phyloP scores from a whole-genome alignment of 2,797 vertebrate species.

The Cynodonichthys magdalenae region DNA sequence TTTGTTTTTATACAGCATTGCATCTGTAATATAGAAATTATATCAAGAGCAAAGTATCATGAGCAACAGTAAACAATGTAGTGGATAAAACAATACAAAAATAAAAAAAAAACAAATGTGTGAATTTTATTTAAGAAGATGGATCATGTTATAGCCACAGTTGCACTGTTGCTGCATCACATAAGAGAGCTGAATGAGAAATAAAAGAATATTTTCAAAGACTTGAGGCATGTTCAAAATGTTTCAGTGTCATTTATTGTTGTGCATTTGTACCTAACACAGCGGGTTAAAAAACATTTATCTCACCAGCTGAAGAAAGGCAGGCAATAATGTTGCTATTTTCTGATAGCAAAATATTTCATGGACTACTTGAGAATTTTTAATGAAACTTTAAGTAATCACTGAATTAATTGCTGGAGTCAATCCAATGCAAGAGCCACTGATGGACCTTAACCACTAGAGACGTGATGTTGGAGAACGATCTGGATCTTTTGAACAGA shows the following conservation, averaged over 20 bases:
- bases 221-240: conserved; percentile 51
- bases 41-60: conserved; percentile 82
- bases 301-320: not conserved
- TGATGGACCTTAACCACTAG: no score
- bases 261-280: not conserved
- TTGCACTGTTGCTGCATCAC: conserved; percentile 32
- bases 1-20: conserved; percentile 84
- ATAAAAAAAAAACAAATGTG: conserved; percentile 43
- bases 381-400: no score
- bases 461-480: no score
- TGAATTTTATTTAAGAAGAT: conserved; percentile 53
- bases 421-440: no score
- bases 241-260: conserved; percentile 45
- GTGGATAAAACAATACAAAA: conserved; percentile 62
- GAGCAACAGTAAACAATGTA: conserved; percentile 84
- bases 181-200: conserved; percentile 39
- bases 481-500: no score
- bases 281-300: not conserved
- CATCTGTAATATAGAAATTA: conserved; percentile 84
- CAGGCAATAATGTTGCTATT: no score
- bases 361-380: no score
- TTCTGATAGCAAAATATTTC: no score
- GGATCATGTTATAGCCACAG: conserved; percentile 24
- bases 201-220: conserved; percentile 59
- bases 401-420: no score